Evolutionary conservation across 2,113 vertebrate genomes (phyloP).

Genomic region (Oxyruncus cristatus): DNA sequence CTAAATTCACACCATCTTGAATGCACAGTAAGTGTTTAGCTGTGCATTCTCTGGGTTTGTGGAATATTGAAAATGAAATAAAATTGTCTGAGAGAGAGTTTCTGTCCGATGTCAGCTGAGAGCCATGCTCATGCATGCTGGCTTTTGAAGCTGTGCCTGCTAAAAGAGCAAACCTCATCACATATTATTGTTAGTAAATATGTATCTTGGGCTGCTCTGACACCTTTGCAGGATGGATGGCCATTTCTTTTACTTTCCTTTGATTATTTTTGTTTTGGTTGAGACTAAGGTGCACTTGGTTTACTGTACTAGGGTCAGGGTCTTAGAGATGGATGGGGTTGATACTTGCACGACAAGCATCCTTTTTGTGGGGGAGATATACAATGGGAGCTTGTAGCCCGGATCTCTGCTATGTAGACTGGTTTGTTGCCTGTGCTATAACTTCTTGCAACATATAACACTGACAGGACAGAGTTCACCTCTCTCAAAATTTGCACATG

Average conservation of each 20-base stretch:
- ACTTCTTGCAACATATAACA: neutral
- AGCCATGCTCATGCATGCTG: neutral
- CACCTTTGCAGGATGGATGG: neutral
- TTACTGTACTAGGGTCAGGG: neutral
- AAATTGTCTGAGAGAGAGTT: neutral
- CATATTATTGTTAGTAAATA: neutral
- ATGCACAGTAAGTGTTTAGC: neutral
- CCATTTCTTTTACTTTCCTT: neutral
- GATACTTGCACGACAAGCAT: neutral
- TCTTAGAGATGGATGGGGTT: neutral
- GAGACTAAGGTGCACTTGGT: neutral
- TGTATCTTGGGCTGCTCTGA: neutral
- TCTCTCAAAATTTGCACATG: neutral
- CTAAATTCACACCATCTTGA: neutral
- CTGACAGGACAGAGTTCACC: conserved; percentile 2
- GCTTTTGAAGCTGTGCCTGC: neutral
- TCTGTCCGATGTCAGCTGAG: neutral
- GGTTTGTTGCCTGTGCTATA: neutral
- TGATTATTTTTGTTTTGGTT: neutral
- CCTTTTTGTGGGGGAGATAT: neutral
- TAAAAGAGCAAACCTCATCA: neutral
- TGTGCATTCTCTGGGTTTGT: neutral
- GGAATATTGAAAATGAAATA: neutral
- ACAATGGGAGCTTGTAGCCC: neutral
- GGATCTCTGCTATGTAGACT: neutral